Conservation (phyloP, 2,888 invertebrate genomes). For the Lepidocyrtinus sp. region DNA sequence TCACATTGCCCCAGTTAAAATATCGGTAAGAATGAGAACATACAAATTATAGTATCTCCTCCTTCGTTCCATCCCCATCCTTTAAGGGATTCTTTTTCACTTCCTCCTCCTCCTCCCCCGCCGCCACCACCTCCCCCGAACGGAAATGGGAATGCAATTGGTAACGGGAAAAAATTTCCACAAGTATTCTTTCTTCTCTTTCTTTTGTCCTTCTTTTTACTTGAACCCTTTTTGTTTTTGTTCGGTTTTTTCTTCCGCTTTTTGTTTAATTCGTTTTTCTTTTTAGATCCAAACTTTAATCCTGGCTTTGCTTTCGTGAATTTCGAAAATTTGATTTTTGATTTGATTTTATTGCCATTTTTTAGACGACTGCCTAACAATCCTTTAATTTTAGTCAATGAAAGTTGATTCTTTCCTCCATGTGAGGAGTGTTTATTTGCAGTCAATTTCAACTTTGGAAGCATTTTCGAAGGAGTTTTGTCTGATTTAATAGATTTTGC, state of each 20-base stretch:
- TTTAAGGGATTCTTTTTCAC: not conserved
- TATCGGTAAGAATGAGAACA: no score
- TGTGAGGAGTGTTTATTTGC: no score
- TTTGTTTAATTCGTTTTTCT: not conserved
- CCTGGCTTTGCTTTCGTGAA: not conserved
- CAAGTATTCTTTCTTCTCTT: not conserved
- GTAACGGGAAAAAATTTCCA: slow-evolving; percentile 5
- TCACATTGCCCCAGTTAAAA: no score
- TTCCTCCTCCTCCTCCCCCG: not conserved
- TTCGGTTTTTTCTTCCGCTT: not conserved
- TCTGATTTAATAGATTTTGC: no score
- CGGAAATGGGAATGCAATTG: slow-evolving; percentile 8
- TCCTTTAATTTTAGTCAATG: no score
- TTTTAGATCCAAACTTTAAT: not conserved
- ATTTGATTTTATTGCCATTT: not conserved
- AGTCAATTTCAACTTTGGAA: no score
- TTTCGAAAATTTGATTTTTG: not conserved
- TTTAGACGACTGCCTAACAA: no score
- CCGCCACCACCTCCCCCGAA: not conserved
- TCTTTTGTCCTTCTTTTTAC: not conserved
- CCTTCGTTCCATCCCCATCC: not conserved
- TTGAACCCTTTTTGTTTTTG: not conserved
- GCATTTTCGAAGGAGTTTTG: no score
- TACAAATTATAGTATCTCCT: not conserved
- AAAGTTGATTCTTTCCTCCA: no score